Evolutionary conservation across 1,140 invertebrate genomes (phyloP).

Genomic region (Brachionus paranguensis): DNA sequence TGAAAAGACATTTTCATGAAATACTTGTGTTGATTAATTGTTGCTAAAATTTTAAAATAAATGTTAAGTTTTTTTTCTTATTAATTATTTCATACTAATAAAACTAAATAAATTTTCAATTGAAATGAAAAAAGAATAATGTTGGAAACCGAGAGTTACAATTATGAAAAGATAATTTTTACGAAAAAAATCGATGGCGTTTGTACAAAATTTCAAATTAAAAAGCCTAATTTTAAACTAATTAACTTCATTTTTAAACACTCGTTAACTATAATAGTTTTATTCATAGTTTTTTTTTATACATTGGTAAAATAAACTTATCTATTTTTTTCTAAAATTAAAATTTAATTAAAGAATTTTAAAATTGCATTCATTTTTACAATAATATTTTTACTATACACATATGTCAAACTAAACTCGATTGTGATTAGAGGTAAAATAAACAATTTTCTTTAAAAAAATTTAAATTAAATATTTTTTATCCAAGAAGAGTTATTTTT

Average conservation of each 20-base stretch:
- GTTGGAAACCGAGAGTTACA: not conserved
- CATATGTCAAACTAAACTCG: not conserved
- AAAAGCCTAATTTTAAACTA: not conserved
- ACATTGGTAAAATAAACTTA: not conserved
- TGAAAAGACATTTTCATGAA: too few relatives aligned
- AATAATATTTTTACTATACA: not conserved
- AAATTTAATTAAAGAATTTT: not conserved
- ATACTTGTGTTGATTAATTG: too few relatives aligned
- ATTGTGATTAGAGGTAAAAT: not conserved
- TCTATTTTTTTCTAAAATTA: not conserved
- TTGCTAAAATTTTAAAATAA: not conserved
- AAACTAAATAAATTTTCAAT: not conserved
- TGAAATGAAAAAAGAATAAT: not conserved
- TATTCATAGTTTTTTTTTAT: not conserved
- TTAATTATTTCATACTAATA: not conserved
- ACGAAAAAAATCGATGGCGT: not conserved
- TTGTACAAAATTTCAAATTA: not conserved
- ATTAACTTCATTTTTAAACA: not conserved
- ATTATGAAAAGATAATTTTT: not conserved
- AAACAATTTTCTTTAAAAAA: too few relatives aligned
- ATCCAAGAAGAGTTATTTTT: not conserved
- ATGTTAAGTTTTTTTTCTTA: not conserved
- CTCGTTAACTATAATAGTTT: not conserved
- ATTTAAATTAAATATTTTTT: too few relatives aligned
- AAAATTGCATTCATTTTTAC: not conserved